phyloP scores from a whole-genome alignment of 2,113 vertebrate species.

The Guaruba guarouba region DNA sequence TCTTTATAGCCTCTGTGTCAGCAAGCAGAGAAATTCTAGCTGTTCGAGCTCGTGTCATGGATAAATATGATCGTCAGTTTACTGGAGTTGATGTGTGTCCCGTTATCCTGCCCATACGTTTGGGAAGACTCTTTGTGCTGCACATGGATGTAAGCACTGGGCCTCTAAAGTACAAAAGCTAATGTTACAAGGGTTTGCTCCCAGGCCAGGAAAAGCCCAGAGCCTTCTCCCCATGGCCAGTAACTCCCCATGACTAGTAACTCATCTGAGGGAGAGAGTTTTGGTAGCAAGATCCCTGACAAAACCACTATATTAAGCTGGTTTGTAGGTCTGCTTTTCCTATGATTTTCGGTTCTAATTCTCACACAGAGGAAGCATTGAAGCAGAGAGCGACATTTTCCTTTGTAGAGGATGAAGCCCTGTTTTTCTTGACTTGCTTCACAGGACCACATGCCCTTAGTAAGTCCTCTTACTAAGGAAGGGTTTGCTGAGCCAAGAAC shows the following conservation, averaged over 20 bases:
- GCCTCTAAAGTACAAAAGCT: background rate
- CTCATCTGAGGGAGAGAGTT: background rate
- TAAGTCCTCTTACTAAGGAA: background rate
- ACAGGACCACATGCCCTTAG: background rate
- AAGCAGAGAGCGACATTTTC: background rate
- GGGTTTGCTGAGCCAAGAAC: background rate
- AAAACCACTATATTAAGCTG: background rate
- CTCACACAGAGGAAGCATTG: background rate
- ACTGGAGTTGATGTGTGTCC: background rate
- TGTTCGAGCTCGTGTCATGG: background rate
- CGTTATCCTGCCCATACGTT: accelerated
- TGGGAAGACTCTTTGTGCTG: background rate
- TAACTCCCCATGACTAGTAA: background rate
- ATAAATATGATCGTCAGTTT: accelerated
- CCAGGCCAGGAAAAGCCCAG: background rate
- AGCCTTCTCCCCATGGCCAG: background rate
- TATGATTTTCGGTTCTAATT: background rate
- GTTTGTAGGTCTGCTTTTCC: background rate
- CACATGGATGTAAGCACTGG: background rate
- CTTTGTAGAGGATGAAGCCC: background rate
- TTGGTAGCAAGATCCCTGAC: background rate
- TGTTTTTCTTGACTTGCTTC: background rate
- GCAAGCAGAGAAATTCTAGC: background rate
- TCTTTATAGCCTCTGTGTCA: background rate
- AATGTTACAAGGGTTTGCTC: background rate